Evolutionary conservation across 2,888 invertebrate genomes (phyloP).

Genomic region (Chrysolina oricalcia): DNA sequence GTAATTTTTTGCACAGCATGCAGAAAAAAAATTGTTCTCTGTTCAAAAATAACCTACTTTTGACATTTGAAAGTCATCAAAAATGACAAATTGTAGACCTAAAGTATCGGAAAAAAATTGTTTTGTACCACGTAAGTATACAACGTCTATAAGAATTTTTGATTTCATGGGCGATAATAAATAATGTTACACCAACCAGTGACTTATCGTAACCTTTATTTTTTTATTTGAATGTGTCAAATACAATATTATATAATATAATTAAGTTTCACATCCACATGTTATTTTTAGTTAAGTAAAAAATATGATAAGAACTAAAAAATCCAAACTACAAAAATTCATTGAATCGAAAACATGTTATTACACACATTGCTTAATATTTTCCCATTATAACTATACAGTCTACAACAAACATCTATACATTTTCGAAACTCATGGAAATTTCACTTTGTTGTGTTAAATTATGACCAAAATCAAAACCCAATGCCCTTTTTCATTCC

Average conservation of each 20-base stretch:
- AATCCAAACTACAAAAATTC: conserved; percentile 48
- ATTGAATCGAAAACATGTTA: conserved; percentile 49
- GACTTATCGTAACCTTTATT: conserved; percentile 46
- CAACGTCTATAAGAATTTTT: too few species aligned
- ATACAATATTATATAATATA: conserved; percentile 61
- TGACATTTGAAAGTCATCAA: too few species aligned
- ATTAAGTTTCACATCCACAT: conserved; percentile 64
- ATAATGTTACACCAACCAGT: neutral
- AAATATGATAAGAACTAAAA: conserved; percentile 56
- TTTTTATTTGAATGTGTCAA: conserved; percentile 63
- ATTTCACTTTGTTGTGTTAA: conserved; percentile 44
- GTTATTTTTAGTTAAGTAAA: conserved; percentile 62
- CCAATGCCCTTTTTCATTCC: neutral
- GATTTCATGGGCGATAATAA: neutral
- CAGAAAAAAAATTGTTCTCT: too few species aligned
- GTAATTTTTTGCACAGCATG: too few species aligned
- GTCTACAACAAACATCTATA: conserved; percentile 69
- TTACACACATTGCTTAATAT: conserved; percentile 58
- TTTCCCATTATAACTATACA: conserved; percentile 62
- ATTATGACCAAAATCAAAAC: neutral
- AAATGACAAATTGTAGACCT: too few species aligned
- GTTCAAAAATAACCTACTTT: too few species aligned
- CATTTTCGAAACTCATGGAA: conserved; percentile 56
- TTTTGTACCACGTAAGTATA: too few species aligned
- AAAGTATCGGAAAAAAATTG: too few species aligned